Conservation (phyloP, 2,113 vertebrate species). For the Falco punctatus region DNA sequence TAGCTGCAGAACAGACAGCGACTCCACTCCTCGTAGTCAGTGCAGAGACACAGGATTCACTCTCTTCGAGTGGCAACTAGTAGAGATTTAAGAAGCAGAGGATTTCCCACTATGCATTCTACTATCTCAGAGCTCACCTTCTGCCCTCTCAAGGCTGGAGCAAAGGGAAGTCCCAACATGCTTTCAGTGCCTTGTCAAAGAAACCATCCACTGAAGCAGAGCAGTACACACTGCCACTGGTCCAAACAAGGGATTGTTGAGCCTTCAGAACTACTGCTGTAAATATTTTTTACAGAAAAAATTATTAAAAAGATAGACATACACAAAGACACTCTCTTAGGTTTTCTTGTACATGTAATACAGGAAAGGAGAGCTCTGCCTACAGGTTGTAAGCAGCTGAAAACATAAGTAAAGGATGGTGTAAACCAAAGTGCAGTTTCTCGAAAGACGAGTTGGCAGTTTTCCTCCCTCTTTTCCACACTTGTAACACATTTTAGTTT, state of each 20-base stretch:
- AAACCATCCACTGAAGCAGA: not conserved
- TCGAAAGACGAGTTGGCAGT: not conserved
- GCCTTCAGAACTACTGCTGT: not conserved
- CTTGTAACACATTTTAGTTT: not conserved
- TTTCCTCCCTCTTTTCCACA: not conserved
- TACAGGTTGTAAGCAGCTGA: not conserved
- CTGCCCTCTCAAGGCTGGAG: not conserved
- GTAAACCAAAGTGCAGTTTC: not conserved
- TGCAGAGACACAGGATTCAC: not conserved
- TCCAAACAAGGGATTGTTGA: not conserved
- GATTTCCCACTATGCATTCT: not conserved
- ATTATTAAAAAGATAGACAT: not conserved
- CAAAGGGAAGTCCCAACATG: not conserved
- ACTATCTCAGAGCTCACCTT: not conserved
- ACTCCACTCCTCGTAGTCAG: not conserved
- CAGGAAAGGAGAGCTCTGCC: not conserved
- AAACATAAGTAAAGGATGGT: not conserved
- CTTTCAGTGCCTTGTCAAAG: not conserved
- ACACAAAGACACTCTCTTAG: not conserved
- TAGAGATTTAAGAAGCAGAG: not conserved
- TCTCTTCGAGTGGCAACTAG: not conserved
- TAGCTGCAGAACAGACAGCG: not conserved
- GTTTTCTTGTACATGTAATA: rapidly evolving
- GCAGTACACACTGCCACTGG: not conserved
- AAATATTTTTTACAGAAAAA: not conserved